These are phyloP conservation scores for Sinocyclocheilus rhinocerous DNA, from an alignment of 2,113 vertebrate species.

Conservation along the genomic window DNA sequence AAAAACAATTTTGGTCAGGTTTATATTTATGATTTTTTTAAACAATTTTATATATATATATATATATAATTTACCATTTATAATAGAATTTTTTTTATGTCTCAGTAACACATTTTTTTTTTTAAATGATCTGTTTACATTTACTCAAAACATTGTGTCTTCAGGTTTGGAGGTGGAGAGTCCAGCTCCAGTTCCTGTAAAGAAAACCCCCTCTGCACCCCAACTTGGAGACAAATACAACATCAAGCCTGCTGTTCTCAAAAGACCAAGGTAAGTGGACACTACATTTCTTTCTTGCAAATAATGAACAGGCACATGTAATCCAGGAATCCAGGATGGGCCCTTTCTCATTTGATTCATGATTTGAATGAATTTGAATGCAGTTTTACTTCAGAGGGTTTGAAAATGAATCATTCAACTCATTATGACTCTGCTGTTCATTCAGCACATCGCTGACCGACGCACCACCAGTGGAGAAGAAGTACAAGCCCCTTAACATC, in stretches of 20 bases:
- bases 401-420: slow-evolving; percentile 1
- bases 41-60: no score
- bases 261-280: slow-evolving; percentile 82
- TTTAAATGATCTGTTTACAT: not conserved
- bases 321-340: not conserved
- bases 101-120: no score
- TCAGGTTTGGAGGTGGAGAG: slow-evolving; percentile 88
- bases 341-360: not conserved
- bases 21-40: not conserved
- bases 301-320: not conserved
- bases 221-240: slow-evolving; percentile 88
- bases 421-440: not conserved
- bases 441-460: slow-evolving; percentile 66
- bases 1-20: no score
- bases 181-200: slow-evolving; percentile 77
- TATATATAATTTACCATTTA: not conserved
- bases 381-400: not conserved
- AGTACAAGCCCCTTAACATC: slow-evolving; percentile 93
- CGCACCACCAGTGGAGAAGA: slow-evolving; percentile 85
- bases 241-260: slow-evolving; percentile 88
- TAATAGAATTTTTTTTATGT: no score
- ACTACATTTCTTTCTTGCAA: not conserved
- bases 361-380: slow-evolving; percentile 19
- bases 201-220: slow-evolving; percentile 77
- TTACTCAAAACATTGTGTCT: slow-evolving; percentile 28